phyloP scores from a whole-genome alignment of 2,113 vertebrate genomes.

The Podocnemis expansa region DNA sequence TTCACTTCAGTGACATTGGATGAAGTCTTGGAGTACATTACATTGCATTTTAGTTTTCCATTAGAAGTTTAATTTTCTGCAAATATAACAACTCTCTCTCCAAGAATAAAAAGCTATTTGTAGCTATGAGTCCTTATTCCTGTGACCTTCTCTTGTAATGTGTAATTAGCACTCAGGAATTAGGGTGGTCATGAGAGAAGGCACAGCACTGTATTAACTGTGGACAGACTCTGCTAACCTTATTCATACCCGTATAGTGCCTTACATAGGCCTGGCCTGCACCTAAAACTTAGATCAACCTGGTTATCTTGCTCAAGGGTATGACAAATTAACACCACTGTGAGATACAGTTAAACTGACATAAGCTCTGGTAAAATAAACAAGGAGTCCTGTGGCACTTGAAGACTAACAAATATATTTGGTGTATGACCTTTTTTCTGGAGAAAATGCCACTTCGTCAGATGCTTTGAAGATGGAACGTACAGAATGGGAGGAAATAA shows the following conservation, averaged over 20 bases:
- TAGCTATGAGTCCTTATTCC: neutral
- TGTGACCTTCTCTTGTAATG: neutral
- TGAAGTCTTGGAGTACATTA: neutral
- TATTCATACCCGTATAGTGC: neutral
- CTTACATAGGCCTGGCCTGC: neutral
- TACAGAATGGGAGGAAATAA: too few species aligned
- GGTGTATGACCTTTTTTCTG: too few species aligned
- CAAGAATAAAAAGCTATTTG: neutral
- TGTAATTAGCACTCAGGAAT: neutral
- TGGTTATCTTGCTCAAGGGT: neutral
- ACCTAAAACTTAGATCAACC: neutral
- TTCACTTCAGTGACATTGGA: neutral
- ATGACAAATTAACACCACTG: neutral
- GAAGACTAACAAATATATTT: too few species aligned
- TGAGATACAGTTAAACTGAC: neutral
- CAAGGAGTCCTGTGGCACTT: too few species aligned
- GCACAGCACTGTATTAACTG: neutral
- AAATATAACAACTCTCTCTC: neutral
- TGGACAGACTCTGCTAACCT: neutral
- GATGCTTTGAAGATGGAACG: too few species aligned
- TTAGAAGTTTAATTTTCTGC: neutral
- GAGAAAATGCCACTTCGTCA: too few species aligned
- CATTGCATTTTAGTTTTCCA: neutral
- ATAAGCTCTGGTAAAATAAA: neutral
- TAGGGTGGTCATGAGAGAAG: neutral